Conservation (phyloP, 2,888 invertebrate species). For the Drosophila borborema region DNA sequence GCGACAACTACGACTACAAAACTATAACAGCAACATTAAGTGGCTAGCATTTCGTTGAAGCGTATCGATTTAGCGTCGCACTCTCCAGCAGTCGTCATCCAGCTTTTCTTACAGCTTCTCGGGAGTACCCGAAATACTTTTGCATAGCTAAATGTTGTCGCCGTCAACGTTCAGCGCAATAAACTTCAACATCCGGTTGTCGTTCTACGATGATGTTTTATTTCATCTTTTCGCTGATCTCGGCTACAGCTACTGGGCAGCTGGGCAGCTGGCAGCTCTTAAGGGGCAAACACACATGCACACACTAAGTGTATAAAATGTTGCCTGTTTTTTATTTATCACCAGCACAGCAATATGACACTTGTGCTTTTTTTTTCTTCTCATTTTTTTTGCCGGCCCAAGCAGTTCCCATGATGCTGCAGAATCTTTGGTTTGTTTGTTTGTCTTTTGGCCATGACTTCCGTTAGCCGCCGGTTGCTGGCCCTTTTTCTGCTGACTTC, state of each 20-base stretch:
- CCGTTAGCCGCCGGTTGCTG: slow-evolving; percentile 72
- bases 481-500: slow-evolving; percentile 53
- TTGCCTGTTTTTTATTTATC: slow-evolving; percentile 71
- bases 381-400: slow-evolving; percentile 63
- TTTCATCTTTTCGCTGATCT: slow-evolving; percentile 70
- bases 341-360: slow-evolving; percentile 75
- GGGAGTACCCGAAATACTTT: slow-evolving; percentile 49
- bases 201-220: slow-evolving; percentile 68
- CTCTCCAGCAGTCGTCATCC: slow-evolving; percentile 16
- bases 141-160: slow-evolving; percentile 53
- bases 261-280: slow-evolving; percentile 31
- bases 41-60: slow-evolving; percentile 80
- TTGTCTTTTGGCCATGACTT: slow-evolving; percentile 77
- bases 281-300: slow-evolving; percentile 22
- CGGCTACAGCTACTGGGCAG: slow-evolving; percentile 50
- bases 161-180: slow-evolving; percentile 48
- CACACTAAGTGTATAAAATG: slow-evolving; percentile 71
- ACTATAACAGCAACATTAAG: slow-evolving; percentile 46
- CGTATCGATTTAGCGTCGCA: slow-evolving; percentile 78
- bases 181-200: slow-evolving; percentile 78
- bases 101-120: slow-evolving; percentile 43
- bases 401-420: slow-evolving; percentile 81
- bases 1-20: slow-evolving; percentile 65
- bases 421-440: slow-evolving; percentile 73
- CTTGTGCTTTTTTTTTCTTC: slow-evolving; percentile 57